Evolutionary conservation across 2,797 vertebrate species (phyloP), one percentile per base, ranked within the genome.

Genomic region (Carduelis carduelis): DNA sequence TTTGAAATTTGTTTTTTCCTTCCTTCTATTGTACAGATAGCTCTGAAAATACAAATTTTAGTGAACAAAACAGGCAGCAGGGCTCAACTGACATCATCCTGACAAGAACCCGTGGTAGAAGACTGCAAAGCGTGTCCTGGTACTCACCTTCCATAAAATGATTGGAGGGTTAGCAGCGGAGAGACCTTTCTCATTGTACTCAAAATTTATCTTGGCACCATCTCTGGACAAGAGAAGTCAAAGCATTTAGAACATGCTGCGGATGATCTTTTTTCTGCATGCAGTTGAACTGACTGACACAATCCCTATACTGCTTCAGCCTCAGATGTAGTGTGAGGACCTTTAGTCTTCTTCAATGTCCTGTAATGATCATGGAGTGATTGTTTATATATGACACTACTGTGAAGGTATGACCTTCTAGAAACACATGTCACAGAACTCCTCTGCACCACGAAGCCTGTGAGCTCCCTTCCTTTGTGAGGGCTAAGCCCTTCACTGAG

Each of bases 211-310:
- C 14, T 84, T 71, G 46, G 24, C 27, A 72, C 6, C 21, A 10
- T 22, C 32, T 47, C 26, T 69, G 27, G 34, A 32, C 21, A 49
- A 35, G 26, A 80, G 12, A 10, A 49, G 22, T 32, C 27, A 43
- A 68, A 17, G 3, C 4, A 79, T 46, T 89, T 35, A 49, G 8
- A 28, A 3, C 30, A 26, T n/a, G 4, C 17, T 56, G 27, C 3
- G 8, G 13, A 14, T n/a, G 6, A 63, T 53, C 19, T 27, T 60
- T 21, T 69, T 43, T 28, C 8, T 74, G 22, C 7, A 44, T 30
- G 35, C 2, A 2, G 1, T 39, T 8, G 0, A 23, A 10, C 8
- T 50, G 17, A 26, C 6, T 46, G 26, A 27, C 2, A 15, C 16
- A 11, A 34, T 32, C 13, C 9, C 9, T 60, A 2, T 0, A 3